Base-by-base conservation (phyloP, 2,888 invertebrate species). In the Macrophya alboannulata region DNA sequence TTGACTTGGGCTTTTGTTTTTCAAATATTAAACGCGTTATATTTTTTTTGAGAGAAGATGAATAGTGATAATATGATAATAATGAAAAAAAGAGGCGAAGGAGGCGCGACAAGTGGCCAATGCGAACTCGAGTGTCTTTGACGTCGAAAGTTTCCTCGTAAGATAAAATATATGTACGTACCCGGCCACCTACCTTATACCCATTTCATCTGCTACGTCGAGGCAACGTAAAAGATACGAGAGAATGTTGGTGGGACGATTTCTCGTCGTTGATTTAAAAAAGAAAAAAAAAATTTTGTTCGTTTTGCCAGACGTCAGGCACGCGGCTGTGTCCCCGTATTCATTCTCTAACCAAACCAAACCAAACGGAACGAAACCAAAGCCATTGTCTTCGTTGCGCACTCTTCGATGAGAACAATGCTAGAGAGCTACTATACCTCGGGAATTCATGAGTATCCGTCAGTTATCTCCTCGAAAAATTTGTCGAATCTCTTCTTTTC, bases 21-120 rank as follows among this genome's bases (percentile, higher is more conserved):
- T 62, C 9, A 21, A 8, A 25, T 21, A 25, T 4, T 62, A 12
- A 25, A 25, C 12, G 62, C 62, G 25, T 12, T 62, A 5, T n/a
- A 74, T 17, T 15, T 77, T 8, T 8, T 21, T 2, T 76, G 17
- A 17, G 45, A 15, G n/a, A 55, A 15, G 31, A 25, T 25, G 48
- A 15, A 68, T 8, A 17, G 31, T 51, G 6, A 48, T 21, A 48
- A 55, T 31, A 17, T n/a, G 17, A 25, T 25, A 31, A 51, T 15
- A 17, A 31, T 15, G 8, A 55, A 10, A 15, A 77, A 51, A n/a
- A 21, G 6, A 55, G 48, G 31, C 31, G 55, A 51, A 55, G 48
- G 40, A 77, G 74, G 45, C 43, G 77, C 77, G 77, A 77, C 77
- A 77, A 77, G 77, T 77, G 77, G 77, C 77, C 77, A 77, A 77